Base-by-base conservation (phyloP, 1,140 invertebrate genomes). In the Drosophila pandora region DNA sequence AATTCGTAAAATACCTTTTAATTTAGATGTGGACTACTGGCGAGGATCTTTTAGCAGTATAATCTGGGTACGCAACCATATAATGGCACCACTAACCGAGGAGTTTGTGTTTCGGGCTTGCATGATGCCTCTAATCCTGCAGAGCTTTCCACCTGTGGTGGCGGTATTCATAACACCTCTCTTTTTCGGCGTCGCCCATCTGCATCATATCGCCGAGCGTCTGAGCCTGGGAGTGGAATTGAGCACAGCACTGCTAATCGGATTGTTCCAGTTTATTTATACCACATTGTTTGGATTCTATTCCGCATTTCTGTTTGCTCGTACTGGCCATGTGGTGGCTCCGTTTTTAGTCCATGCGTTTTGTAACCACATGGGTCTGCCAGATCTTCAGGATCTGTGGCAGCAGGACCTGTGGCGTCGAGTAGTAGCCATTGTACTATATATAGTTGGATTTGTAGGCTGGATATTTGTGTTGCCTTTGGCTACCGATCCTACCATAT, bases 351-450 rank as follows among this genome's bases (percentile, higher is more conserved):
- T 95, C 5, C 98, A 99, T 91, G 95, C 97, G 2, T 98, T 99
- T 91, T 99, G 98, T 92, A 99, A 99, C 92, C 96, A 97, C 90
- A 98, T 99, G 96, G 98, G 98, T 23, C 96, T 99, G 81, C 98
- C 98, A 0, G 96, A 98, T 90, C 93, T 99, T 69, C 93, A 93
- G 2, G 97, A 97, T 90, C 93, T 98, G 2, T 90, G 94, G 43
- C 93, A 94, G 21, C 95, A 96, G 81, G 93, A 94, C 56, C 92
- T 94, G 25, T 93, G 94, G 5, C 94, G 96, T 75, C 93, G 94
- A 58, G 92, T 94, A 9, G 91, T 95, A 6, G 93, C 96, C 2
- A 92, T 95, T 25, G 88, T 89, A 32, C 91, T 95, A 5, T 98
- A 97, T 92, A 82, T 97, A 12, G 54, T 95, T 3, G 98, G 98